Conservation (phyloP, 2,113 vertebrate genomes). For the Ailurus styani region DNA sequence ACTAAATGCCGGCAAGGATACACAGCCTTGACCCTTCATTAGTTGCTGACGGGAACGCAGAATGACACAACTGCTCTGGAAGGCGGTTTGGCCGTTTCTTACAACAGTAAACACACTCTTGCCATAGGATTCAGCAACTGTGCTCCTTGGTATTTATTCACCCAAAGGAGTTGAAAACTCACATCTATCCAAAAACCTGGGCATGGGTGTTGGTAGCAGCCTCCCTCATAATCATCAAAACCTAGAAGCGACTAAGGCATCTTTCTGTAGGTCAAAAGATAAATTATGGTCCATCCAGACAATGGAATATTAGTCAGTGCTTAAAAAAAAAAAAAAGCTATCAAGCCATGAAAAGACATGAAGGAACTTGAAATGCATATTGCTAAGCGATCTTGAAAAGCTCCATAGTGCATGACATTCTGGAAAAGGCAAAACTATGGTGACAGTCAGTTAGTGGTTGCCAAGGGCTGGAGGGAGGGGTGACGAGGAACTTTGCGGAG, state of each 20-base stretch:
- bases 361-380: not conserved
- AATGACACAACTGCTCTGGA: too few relatives aligned
- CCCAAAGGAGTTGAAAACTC: not conserved
- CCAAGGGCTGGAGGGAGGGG: not conserved
- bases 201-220: not conserved
- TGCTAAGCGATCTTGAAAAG: not conserved
- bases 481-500: fast-evolving
- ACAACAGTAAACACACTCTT: not conserved
- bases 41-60: fast-evolving
- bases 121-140: not conserved
- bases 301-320: not conserved
- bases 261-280: not conserved
- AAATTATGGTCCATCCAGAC: not conserved
- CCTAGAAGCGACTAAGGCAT: not conserved
- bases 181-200: not conserved
- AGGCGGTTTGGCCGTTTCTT: not conserved
- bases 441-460: not conserved
- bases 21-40: too few relatives aligned
- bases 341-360: not conserved
- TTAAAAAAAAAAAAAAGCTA: not conserved
- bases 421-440: not conserved
- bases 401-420: not conserved
- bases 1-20: not conserved
- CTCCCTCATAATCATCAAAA: not conserved
- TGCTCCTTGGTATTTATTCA: not conserved